Base-by-base conservation (phyloP, 30 jellyfish, hydroid and myxozoan species). In the Aurelia coerulea region DNA sequence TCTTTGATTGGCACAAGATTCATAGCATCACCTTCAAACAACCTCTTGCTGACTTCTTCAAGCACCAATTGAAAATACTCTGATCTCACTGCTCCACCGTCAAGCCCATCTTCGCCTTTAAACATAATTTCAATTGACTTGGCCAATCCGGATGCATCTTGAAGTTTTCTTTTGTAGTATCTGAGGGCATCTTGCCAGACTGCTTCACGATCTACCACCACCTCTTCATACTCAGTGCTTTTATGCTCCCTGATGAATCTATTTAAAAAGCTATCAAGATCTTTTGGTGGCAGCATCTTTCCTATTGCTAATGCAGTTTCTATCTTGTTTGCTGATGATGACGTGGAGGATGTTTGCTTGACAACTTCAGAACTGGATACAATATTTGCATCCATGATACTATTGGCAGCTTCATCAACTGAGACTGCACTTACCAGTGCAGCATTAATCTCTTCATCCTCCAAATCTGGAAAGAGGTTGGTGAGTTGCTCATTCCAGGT, bases 1-100 rank as follows among this genome's bases (percentile, higher is more conserved):
- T 68, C 79, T 33, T 68, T 68, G 29, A 68, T 42, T 3, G 79
- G 79, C 52, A 68, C 23, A 19, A 68, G 59, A 68, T 42, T 68
- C 46, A 16, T 33, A 68, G 53, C 31, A 33, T 73, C 84, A 1
- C 66, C 84, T 73, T 73, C 84, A 37, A 73, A 73, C 16, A 73
- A 68, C 19, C 68, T n/a, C 46, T 41, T 73, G 23, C 29, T 73
- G 29, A 32, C 84, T 17, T 41, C 66, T 73, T 46, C 84, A 4
- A 73, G 29, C 32, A 46, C 54, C 65, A 35, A 18, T 5, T 73
- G 54, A 51, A 73, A 73, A 73, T 32, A 73, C 39, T 73, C 84
- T 15, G 68, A 23, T 46, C 49, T 3, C 78, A 73, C 10, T 46
- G 84, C 84, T 51, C 84, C 84, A 73, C 66, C 84, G 17, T 73